phyloP scores from a whole-genome alignment of 2,888 invertebrate species.

The Meganola albula region DNA sequence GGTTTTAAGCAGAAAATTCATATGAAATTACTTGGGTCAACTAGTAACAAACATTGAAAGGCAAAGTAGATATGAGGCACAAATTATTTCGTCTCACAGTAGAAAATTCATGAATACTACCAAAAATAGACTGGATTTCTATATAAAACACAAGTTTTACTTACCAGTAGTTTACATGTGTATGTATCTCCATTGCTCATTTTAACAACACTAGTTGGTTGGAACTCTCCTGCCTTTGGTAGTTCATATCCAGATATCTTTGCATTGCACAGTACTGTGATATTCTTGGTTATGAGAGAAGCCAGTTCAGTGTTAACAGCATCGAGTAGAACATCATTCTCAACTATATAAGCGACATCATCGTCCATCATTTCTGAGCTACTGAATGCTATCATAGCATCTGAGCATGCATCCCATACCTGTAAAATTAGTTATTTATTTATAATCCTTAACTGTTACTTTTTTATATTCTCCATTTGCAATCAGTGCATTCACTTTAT shows the following conservation, averaged over 20 bases:
- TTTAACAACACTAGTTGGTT: conserved; percentile 59
- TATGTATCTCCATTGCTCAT: conserved; percentile 81
- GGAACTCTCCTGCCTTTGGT: conserved; percentile 47
- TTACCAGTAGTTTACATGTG: conserved; percentile 83
- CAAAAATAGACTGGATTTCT: no score
- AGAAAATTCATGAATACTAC: no score
- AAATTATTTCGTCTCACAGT: no score
- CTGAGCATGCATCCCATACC: conserved; percentile 97
- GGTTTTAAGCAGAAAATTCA: no score
- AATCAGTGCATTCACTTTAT: no score
- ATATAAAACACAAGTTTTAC: no score
- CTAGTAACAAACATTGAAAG: no score
- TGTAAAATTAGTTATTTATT: conserved; percentile 38
- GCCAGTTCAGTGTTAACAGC: conserved; percentile 81
- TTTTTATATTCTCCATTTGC: no score
- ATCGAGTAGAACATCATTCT: conserved; percentile 92
- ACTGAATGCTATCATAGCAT: conserved; percentile 92
- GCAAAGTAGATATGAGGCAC: no score
- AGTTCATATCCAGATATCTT: conserved; percentile 82
- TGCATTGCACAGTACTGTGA: conserved; percentile 82
- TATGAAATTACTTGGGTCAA: no score
- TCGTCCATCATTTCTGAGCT: conserved; percentile 81
- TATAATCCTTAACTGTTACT: no score
- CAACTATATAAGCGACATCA: conserved; percentile 93
- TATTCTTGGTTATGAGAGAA: conserved; percentile 65